These are phyloP conservation scores for Pelodytes ibericus DNA, from an alignment of 2,797 vertebrate species.

Conservation along the genomic window DNA sequence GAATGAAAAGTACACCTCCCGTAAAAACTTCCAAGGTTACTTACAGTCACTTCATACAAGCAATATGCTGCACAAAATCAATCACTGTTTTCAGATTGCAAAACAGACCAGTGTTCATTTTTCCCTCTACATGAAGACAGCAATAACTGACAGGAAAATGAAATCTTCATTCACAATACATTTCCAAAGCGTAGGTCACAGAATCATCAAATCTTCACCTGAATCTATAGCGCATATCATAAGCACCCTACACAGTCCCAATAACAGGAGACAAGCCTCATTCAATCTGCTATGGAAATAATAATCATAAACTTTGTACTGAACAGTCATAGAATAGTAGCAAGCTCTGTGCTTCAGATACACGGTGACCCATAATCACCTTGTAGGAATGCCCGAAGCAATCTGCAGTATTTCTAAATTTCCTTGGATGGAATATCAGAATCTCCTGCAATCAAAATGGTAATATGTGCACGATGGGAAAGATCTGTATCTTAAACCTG, in stretches of 20 bases:
- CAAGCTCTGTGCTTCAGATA: slow-evolving; percentile 17
- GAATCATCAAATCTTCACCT: slow-evolving; percentile 30
- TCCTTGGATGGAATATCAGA: not conserved
- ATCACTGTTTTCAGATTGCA: slow-evolving; percentile 51
- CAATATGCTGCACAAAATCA: slow-evolving; percentile 39
- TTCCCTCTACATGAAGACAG: slow-evolving; percentile 24
- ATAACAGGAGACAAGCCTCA: slow-evolving; percentile 25
- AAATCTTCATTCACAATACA: slow-evolving; percentile 50
- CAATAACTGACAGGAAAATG: slow-evolving; percentile 30
- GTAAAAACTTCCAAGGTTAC: slow-evolving; percentile 43
- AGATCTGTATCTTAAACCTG: slow-evolving; percentile 11
- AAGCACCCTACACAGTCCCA: slow-evolving; percentile 23
- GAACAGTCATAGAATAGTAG: slow-evolving; percentile 21
- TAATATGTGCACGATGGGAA: slow-evolving; percentile 10
- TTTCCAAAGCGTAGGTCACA: slow-evolving; percentile 34
- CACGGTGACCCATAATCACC: slow-evolving; percentile 33
- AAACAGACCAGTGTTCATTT: slow-evolving; percentile 38
- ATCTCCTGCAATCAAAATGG: slow-evolving; percentile 34
- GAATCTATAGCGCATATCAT: slow-evolving; percentile 29
- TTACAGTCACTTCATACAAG: slow-evolving; percentile 30
- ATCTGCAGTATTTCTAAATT: slow-evolving; percentile 1
- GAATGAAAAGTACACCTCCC: slow-evolving; percentile 6
- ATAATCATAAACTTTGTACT: slow-evolving; percentile 50
- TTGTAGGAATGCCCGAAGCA: slow-evolving; percentile 14
- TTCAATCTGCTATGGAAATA: slow-evolving; percentile 34